phyloP scores from a whole-genome alignment of 2,888 invertebrate species.

The Oscheius myriophilus region DNA sequence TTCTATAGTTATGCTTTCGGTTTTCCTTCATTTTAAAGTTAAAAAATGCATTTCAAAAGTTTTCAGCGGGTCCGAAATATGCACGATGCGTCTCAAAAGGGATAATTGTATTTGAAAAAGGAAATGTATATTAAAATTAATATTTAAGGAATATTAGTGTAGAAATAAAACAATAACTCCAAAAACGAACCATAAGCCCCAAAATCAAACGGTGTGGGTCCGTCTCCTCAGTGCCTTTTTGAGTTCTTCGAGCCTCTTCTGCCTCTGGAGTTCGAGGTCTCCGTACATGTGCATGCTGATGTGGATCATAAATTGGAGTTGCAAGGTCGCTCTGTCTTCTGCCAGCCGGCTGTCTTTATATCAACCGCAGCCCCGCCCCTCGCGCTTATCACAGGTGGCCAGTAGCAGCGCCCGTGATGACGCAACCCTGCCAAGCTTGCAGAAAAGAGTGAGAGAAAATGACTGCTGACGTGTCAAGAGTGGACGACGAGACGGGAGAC shows the following conservation, averaged over 20 bases:
- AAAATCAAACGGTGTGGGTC: slow-evolving; percentile 18
- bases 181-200: background rate
- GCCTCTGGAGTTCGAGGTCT: slow-evolving; percentile 17
- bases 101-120: too few relatives aligned
- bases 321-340: background rate
- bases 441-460: too few relatives aligned
- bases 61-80: too few relatives aligned
- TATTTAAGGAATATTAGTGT: background rate
- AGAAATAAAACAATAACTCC: background rate
- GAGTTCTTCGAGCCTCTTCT: slow-evolving; percentile 8
- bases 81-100: too few relatives aligned
- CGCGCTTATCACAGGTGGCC: slow-evolving; percentile 8
- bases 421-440: too few relatives aligned
- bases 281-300: slow-evolving; percentile 25
- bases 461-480: too few relatives aligned
- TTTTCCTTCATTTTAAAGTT: too few relatives aligned
- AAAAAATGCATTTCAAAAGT: too few relatives aligned
- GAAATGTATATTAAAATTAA: too few relatives aligned
- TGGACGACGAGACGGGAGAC: too few relatives aligned
- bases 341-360: slow-evolving; percentile 16
- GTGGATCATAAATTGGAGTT: slow-evolving; percentile 19
- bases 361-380: slow-evolving; percentile 17
- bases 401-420: too few relatives aligned
- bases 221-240: slow-evolving; percentile 4
- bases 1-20: too few relatives aligned